Evolutionary conservation across 2,888 invertebrate species (phyloP).

Genomic region (Polydesmus complanatus): DNA sequence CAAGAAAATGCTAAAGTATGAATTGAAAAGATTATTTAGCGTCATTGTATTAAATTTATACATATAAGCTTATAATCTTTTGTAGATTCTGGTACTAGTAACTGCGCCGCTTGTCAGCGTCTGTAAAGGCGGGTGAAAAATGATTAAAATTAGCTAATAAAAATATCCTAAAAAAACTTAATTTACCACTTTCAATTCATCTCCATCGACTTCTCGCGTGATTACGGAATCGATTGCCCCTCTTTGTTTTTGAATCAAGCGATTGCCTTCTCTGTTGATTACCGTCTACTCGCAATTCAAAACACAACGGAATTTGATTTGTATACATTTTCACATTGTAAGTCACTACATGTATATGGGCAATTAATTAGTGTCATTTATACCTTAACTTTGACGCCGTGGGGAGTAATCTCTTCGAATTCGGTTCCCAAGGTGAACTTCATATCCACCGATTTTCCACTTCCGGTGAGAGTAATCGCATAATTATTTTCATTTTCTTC

Average conservation of each 20-base stretch:
- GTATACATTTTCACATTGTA: background rate
- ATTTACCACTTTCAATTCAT: slow-evolving; percentile 1
- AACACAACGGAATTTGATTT: background rate
- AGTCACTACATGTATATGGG: background rate
- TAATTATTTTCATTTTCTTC: background rate
- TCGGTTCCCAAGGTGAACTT: background rate
- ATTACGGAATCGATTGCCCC: background rate
- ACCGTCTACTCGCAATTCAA: too few relatives aligned
- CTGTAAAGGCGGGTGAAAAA: too few relatives aligned
- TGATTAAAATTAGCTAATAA: background rate
- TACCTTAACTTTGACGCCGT: slow-evolving; percentile 5
- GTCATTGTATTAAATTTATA: too few relatives aligned
- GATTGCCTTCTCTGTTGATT: background rate
- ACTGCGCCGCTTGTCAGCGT: background rate
- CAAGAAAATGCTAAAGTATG: too few relatives aligned
- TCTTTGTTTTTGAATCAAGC: slow-evolving; percentile 1
- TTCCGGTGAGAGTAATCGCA: background rate
- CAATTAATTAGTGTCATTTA: background rate
- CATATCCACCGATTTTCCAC: background rate
- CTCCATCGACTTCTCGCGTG: slow-evolving; percentile 4
- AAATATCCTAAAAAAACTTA: background rate
- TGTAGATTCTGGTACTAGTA: background rate
- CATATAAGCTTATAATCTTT: too few relatives aligned
- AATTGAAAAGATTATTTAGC: too few relatives aligned
- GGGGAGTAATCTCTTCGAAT: slow-evolving; percentile 5